These are phyloP conservation scores for Rostratula benghalensis DNA, from an alignment of 2,113 vertebrate genomes.

Conservation along the genomic window DNA sequence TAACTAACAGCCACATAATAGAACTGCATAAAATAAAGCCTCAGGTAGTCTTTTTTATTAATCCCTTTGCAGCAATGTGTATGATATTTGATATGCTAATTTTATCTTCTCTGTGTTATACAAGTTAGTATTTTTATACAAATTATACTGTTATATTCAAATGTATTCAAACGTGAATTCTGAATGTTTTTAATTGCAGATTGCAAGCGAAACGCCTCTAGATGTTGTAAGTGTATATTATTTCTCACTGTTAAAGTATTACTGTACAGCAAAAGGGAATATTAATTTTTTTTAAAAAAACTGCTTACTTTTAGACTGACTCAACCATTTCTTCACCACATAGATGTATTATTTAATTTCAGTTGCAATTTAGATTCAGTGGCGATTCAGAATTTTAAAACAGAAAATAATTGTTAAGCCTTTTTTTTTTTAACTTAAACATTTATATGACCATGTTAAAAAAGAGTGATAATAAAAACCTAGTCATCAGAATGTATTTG, in stretches of 20 bases:
- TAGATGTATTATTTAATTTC: background rate
- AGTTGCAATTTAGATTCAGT: background rate
- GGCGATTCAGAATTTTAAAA: background rate
- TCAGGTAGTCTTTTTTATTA: background rate
- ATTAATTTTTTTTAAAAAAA: background rate
- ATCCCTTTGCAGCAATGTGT: background rate
- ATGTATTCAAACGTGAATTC: conserved; percentile 4
- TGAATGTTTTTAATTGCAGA: conserved; percentile 80
- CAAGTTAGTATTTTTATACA: background rate
- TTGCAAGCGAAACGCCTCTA: conserved; percentile 95
- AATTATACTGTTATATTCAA: conserved; percentile 17
- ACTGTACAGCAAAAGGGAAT: background rate
- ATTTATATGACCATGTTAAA: background rate
- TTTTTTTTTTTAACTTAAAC: background rate
- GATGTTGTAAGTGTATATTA: conserved; percentile 90
- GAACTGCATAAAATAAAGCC: background rate
- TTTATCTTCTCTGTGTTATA: background rate
- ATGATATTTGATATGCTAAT: background rate
- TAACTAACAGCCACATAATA: background rate
- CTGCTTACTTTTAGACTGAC: background rate
- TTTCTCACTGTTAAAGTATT: background rate
- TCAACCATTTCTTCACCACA: background rate
- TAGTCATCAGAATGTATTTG: background rate
- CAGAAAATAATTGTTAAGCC: background rate
- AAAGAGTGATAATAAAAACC: background rate